Base-by-base conservation (phyloP, 2,888 invertebrate genomes). In the Keiferia lycopersicella region DNA sequence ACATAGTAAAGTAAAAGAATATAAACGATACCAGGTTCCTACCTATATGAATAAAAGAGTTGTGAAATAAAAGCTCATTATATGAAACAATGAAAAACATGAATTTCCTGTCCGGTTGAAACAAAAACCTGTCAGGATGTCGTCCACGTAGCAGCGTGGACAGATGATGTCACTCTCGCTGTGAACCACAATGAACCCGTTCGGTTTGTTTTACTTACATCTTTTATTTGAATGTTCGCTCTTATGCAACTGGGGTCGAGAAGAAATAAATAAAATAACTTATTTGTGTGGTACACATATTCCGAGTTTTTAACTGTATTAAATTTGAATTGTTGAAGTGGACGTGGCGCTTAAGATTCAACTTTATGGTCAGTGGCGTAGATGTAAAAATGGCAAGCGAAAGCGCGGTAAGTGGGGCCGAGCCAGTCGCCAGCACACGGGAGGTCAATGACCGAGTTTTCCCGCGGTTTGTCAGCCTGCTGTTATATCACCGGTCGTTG, bases 401-500 rank as follows among this genome's bases (percentile, higher is more conserved):
- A 88, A 88, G 87, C 84, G 67, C 66, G 69, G 72, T 74, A 76
- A 82, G 83, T 81, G 77, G 80, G 80, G 77, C 80, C 77, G 79
- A 7, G 18, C 30, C 74, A 78, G 72, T 78, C 76, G 73, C 48
- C 61, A 53, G 61, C 34, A 11, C 48, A 51, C 53, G n/a, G 22
- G 84, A 83, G 92, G 87, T 92, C 91, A 91, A 91, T 87, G 92
- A 89, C 92, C 92, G 91, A 91, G 83, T 92, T 92, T 92, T 91
- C 91, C 90, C 88, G 88, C 76, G 66, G 91, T 91, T 91, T 91
- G 92, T 91, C 91, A 90, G 91, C 88, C 87, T 86, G 87, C 83
- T 87, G 89, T 91, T 92, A 92, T 91, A 91, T 91, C 91, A 91
- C 85, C 90, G 88, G 82, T 81, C 84, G 87, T 83, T 86, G 90